These are phyloP conservation scores for Ormyrus pomaceus DNA, from an alignment of 2,888 invertebrate species.

Conservation along the genomic window DNA sequence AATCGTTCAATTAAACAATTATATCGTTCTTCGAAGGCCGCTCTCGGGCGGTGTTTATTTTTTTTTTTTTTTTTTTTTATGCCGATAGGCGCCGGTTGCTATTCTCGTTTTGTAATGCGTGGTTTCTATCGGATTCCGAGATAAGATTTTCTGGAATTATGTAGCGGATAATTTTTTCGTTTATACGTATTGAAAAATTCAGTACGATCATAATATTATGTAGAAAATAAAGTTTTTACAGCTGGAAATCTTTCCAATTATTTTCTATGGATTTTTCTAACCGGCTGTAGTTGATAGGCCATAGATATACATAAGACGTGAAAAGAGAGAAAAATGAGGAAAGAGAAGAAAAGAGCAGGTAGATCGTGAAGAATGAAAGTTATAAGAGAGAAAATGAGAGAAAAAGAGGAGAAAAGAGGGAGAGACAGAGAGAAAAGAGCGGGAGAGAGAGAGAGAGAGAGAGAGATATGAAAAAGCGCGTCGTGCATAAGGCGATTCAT, in stretches of 20 bases:
- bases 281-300: constrained; percentile 12
- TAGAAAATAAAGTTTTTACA: too few species aligned
- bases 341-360: constrained; percentile 45
- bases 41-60: not conserved
- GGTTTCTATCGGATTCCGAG: too few species aligned
- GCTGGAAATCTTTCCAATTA: constrained; percentile 17
- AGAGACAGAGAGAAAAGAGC: constrained; percentile 27
- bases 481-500: constrained; percentile 67
- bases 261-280: constrained; percentile 27
- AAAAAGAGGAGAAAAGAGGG: constrained; percentile 34
- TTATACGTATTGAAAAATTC: too few species aligned
- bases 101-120: too few species aligned
- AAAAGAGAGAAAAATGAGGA: constrained; percentile 44
- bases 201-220: too few species aligned
- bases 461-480: constrained; percentile 57
- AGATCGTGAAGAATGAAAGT: constrained; percentile 50
- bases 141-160: too few species aligned
- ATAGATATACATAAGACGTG: constrained; percentile 18
- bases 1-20: constrained; percentile 54
- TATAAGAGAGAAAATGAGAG: constrained; percentile 51
- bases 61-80: not conserved
- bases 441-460: constrained; percentile 3
- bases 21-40: not conserved
- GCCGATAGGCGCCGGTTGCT: not conserved
- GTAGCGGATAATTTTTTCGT: too few species aligned